Conservation (phyloP, 2,888 invertebrate species). For the Gastracanthus pulcherrimus region DNA sequence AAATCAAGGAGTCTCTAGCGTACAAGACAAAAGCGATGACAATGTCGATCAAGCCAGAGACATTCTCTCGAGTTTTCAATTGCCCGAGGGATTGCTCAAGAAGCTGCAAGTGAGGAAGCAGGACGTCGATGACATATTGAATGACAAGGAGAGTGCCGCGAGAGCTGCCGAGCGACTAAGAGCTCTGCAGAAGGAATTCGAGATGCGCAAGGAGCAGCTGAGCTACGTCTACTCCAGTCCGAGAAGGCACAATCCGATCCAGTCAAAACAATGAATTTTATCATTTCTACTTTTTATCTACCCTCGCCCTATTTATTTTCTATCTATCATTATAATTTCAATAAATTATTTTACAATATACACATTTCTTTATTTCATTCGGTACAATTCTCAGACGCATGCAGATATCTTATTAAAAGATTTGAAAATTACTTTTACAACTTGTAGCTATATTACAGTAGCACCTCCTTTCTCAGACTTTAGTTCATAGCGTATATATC, state of each 20-base stretch:
- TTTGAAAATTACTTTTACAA: too few relatives aligned
- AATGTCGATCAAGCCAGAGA: not conserved
- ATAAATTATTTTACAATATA: too few relatives aligned
- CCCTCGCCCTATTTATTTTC: too few relatives aligned
- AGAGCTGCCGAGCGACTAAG: not conserved
- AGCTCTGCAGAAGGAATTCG: conserved; percentile 27
- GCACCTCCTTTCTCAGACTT: not conserved
- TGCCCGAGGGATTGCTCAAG: conserved; percentile 10
- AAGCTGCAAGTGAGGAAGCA: conserved; percentile 21
- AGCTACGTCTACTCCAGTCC: not conserved
- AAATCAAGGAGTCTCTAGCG: too few relatives aligned
- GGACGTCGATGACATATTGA: conserved; percentile 10
- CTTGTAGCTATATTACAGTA: too few relatives aligned
- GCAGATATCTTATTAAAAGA: too few relatives aligned
- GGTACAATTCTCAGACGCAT: too few relatives aligned
- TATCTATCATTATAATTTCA: too few relatives aligned
- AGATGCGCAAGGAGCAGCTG: conserved; percentile 40
- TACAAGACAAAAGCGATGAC: too few relatives aligned
- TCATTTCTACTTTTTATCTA: not conserved
- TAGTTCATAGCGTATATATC: too few relatives aligned
- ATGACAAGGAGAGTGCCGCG: conserved; percentile 10
- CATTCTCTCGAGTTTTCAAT: not conserved
- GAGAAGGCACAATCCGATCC: not conserved
- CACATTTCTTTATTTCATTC: too few relatives aligned
- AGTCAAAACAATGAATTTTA: not conserved